Base-by-base conservation (phyloP, 2,888 invertebrate species). In the Eulithis testata region DNA sequence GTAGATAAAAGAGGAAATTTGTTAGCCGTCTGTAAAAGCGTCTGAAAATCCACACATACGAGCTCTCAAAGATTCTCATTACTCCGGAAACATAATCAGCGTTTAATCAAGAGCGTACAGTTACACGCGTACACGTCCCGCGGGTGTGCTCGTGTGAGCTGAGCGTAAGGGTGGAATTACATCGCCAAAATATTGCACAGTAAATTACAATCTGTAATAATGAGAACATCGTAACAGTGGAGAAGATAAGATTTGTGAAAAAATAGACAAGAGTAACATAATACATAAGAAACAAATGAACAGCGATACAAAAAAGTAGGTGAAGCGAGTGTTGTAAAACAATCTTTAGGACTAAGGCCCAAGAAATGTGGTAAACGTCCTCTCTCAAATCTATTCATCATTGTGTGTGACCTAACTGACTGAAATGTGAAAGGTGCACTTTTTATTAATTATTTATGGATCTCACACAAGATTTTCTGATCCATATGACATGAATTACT, bases 51-150 rank as follows among this genome's bases (percentile, higher is more conserved):
- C 40, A 9, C 40, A 40, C 40, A 40, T 11, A 40, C 9, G n/a
- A n/a, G n/a, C 8, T 40, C 21, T 36, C 7, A 27, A 36, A 47
- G 9, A 59, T 60, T 43, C 51, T 63, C 56, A 56, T 60, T 51
- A 66, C 43, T 36, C 8, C 44, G 56, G 47, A 45, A 57, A 57
- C 50, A 45, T 67, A 61, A 64, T 67, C 67, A 63, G 63, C 43
- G 60, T 67, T 67, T 67, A 67, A 67, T 63, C 60, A 62, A 59
- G 60, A 57, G 60, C 21, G 49, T 50, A 50, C 43, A 43, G 59
- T 51, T 59, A 56, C 45, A 45, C 31, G 56, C 14, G 14, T 36
- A 49, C 40, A 27, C 31, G 59, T 67, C 67, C 63, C 67, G 53
- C 50, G 67, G 67, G 67, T 27, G 54, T 47, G 12, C 44, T 63